Evolutionary conservation across 92 coral and sea anemone species (phyloP), one percentile per base, ranked within the genome.

Genomic region (Siderastrea radians): DNA sequence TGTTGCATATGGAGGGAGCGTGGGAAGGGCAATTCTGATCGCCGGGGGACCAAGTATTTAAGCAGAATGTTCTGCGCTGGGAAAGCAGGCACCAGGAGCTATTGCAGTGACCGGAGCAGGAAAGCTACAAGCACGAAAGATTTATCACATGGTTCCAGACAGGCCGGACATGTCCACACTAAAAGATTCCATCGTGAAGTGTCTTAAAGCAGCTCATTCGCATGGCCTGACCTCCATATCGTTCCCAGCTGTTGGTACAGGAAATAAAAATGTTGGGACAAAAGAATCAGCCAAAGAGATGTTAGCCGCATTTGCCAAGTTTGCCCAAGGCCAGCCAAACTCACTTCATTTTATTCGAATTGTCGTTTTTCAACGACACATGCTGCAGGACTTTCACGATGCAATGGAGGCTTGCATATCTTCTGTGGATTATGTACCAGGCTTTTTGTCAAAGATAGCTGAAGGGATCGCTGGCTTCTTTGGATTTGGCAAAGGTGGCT

Each of bases 161-260:
- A 4, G 0, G 19, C 3, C 1, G 12, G 44, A 45, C 60, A 46
- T 16, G 63, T 12, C 88, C 10, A 73, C 74, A 16, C 54, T 92
- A 9, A 87, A 69, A 49, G 90, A 75, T 1, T 83, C 80, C 69
- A 19, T 96, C 12, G 10, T 81, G 1, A 84, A 66, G 59, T 96
- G 97, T 66, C 89, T 96, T 5, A 38, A 49, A 49, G 26, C 8
- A 53, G 94, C 92, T 2, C 91, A 90, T 10, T 17, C 77, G 0
- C 3, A 68, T 12, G 72, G 91, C 4, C 6, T 95, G 43, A 68
- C 74, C 8, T 90, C 97, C 1, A 90, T 94, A 26, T 86, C 97
- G 12, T 62, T 96, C 6, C 99, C 97, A 44, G 99, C 99, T 4
- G 57, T 96, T 7, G 97, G 96, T 8, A 94, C 97, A 11, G 99